A percentile compares a stretch with the other conserved stretches of the same genome.
phyloP scores from a whole-genome alignment of 2,113 vertebrate genomes.

The Crocuta crocuta region DNA sequence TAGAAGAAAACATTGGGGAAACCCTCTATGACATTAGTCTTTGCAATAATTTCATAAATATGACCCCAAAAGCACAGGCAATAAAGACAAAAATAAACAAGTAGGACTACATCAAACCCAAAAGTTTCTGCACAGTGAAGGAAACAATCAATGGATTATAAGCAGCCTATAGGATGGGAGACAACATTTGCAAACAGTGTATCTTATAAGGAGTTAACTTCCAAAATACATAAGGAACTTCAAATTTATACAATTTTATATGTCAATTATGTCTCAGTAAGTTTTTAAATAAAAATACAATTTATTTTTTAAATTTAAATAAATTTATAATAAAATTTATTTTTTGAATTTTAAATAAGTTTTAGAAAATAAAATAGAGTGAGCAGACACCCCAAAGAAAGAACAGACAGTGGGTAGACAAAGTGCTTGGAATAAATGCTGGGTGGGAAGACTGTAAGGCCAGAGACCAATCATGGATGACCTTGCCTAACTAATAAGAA shows the following conservation, averaged over 20 bases:
- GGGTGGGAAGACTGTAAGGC: not conserved
- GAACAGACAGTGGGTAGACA: too few species aligned
- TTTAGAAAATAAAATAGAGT: too few species aligned
- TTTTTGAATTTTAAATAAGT: too few species aligned
- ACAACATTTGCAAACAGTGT: not conserved
- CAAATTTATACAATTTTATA: not conserved
- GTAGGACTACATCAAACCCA: not conserved
- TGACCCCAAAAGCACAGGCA: not conserved
- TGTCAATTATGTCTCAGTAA: not conserved
- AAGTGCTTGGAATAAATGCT: not conserved
- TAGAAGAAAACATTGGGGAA: not conserved
- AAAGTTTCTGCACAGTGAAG: not conserved
- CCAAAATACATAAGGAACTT: not conserved
- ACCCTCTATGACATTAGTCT: not conserved
- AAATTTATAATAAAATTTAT: too few species aligned
- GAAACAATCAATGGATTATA: not conserved
- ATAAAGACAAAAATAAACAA: not conserved
- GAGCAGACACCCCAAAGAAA: not conserved
- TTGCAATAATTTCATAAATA: not conserved
- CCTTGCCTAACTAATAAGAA: not conserved
- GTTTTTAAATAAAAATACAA: too few species aligned
- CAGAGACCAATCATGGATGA: not conserved
- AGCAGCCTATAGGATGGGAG: not conserved
- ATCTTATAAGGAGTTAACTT: not conserved
- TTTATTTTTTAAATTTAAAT: too few species aligned